Conservation (phyloP, 2,113 vertebrate genomes). For the Elanus axillaris region DNA sequence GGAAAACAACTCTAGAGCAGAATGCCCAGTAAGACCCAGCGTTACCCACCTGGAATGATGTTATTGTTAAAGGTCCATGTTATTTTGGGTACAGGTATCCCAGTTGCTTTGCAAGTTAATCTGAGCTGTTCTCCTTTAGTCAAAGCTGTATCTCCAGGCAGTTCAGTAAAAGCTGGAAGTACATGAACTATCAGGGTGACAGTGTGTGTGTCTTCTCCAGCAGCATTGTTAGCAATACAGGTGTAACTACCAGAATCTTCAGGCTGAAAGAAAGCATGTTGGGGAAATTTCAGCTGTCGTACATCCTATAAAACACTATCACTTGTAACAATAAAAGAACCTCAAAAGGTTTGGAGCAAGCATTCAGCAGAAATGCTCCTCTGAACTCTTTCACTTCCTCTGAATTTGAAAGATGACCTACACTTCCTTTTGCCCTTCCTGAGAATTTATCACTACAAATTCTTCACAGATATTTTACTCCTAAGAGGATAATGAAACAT, state of each 20-base stretch:
- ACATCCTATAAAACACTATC: neutral
- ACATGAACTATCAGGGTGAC: conserved; percentile 79
- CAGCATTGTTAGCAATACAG: conserved; percentile 83
- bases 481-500: neutral
- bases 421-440: neutral
- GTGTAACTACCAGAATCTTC: conserved; percentile 88
- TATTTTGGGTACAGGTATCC: conserved; percentile 85
- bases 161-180: conserved; percentile 85
- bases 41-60: conserved; percentile 84
- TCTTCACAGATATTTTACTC: neutral
- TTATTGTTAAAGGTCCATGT: conserved; percentile 94
- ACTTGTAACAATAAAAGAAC: neutral
- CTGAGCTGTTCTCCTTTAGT: conserved; percentile 89
- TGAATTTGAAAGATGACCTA: neutral
- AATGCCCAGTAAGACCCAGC: neutral
- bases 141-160: conserved; percentile 84
- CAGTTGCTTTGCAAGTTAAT: conserved; percentile 82
- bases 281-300: neutral
- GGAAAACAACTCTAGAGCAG: neutral
- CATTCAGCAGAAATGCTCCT: neutral
- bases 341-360: neutral
- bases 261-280: conserved; percentile 63
- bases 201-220: conserved; percentile 81
- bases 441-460: neutral
- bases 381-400: neutral